Conservation (phyloP, 2,888 invertebrate genomes). For the Resseliella maxima region DNA sequence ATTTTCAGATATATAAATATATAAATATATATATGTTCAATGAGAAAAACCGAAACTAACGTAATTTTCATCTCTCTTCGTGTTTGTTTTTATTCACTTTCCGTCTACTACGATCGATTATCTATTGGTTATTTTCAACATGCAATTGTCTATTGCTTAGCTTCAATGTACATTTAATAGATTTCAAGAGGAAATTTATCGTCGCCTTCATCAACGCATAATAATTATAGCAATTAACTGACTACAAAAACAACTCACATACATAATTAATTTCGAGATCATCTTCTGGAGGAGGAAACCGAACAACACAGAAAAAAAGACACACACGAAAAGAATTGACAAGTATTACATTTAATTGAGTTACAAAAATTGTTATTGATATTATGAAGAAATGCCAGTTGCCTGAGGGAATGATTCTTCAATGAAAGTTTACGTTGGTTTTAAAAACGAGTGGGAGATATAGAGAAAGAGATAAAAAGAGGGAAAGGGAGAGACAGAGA, state of each 20-base stretch:
- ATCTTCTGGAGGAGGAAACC: background rate
- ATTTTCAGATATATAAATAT: too few species aligned
- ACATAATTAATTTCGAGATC: too few species aligned
- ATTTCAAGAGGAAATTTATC: background rate
- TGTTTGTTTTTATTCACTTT: background rate
- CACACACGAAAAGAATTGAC: background rate
- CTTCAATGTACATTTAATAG: background rate
- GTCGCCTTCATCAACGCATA: background rate
- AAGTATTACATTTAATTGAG: background rate
- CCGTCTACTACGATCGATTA: background rate
- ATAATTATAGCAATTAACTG: slow-evolving; percentile 29
- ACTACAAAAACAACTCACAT: background rate
- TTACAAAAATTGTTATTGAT: background rate
- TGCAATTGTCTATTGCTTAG: background rate
- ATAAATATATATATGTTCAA: too few species aligned
- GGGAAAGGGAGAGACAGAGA: too few species aligned
- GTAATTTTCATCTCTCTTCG: background rate
- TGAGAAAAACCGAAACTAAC: background rate
- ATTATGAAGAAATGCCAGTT: background rate
- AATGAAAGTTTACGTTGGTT: background rate
- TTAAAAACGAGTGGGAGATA: background rate
- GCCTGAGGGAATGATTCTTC: background rate
- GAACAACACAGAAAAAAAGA: background rate
- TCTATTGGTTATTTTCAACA: background rate
- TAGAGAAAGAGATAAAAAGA: too few species aligned